Conservation (phyloP, 1,140 invertebrate genomes). For the Protaetia brevitarsis region DNA sequence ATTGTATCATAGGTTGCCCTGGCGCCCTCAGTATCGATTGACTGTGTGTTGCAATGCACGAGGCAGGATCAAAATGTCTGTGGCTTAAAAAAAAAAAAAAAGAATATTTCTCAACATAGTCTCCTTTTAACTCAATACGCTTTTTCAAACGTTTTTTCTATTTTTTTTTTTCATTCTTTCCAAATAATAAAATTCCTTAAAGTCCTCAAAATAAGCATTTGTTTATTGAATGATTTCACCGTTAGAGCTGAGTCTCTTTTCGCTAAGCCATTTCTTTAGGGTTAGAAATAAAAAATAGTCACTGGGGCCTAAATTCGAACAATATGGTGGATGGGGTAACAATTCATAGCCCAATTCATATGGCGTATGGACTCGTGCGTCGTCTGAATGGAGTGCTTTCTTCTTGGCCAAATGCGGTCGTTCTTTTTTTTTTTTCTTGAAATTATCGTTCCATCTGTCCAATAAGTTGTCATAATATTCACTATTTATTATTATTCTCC, state of each 20-base stretch:
- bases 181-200: not conserved
- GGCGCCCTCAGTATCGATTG: no score
- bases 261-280: not conserved
- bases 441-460: not conserved
- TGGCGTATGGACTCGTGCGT: conserved; percentile 36
- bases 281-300: conserved; percentile 46
- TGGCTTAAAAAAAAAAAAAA: no score
- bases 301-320: conserved; percentile 48
- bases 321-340: conserved; percentile 51
- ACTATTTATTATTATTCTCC: no score
- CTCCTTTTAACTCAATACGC: not conserved
- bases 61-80: no score
- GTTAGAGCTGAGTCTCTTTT: not conserved
- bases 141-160: not conserved
- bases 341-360: conserved; percentile 47
- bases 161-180: not conserved
- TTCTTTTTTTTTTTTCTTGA: conserved; percentile 35
- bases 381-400: conserved; percentile 47
- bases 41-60: no score
- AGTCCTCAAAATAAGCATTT: not conserved
- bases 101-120: no score
- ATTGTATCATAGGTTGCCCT: no score
- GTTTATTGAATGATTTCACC: not conserved
- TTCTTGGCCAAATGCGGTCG: conserved; percentile 39
- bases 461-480: no score